These are phyloP conservation scores for Andrena fulva DNA, from an alignment of 2,888 invertebrate genomes.

Conservation along the genomic window DNA sequence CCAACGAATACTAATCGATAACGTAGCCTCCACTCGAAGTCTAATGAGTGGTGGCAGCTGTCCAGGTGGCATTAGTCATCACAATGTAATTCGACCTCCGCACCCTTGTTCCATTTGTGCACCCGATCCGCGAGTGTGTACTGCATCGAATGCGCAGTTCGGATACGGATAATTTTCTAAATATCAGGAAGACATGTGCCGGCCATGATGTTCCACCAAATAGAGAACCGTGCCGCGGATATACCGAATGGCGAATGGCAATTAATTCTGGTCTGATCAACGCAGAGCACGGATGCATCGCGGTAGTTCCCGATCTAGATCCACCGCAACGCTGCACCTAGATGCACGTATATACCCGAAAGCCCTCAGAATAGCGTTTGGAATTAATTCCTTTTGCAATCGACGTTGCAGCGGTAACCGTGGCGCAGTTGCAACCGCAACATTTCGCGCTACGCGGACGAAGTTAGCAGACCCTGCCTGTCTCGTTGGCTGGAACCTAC, in stretches of 20 bases:
- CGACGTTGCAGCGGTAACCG: slow-evolving; percentile 15
- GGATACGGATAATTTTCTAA: no score
- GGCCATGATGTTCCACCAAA: no score
- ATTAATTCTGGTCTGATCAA: slow-evolving; percentile 4
- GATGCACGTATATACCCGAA: neutral
- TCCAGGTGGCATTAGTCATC: slow-evolving; percentile 52
- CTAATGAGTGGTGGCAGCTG: slow-evolving; percentile 53
- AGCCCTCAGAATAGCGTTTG: slow-evolving; percentile 4
- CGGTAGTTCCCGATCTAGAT: slow-evolving; percentile 5
- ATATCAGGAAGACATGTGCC: no score
- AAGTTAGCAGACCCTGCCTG: slow-evolving; percentile 27
- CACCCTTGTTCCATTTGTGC: slow-evolving; percentile 6
- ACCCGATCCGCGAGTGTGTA: neutral
- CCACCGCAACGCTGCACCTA: neutral
- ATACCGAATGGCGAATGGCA: neutral
- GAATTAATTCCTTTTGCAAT: slow-evolving; percentile 50
- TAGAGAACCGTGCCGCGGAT: neutral
- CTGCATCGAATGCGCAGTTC: no score
- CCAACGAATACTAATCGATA: slow-evolving; percentile 48
- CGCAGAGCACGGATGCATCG: neutral
- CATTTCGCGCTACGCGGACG: slow-evolving; percentile 28
- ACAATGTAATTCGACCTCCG: slow-evolving; percentile 42
- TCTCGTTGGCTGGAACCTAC: neutral
- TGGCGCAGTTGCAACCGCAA: slow-evolving; percentile 30
- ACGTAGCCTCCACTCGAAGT: slow-evolving; percentile 20